Percentiles rank a stretch among this genome's conserved stretches.
phyloP scores from a whole-genome alignment of 1,140 invertebrate genomes.

The Piezodorus guildinii region DNA sequence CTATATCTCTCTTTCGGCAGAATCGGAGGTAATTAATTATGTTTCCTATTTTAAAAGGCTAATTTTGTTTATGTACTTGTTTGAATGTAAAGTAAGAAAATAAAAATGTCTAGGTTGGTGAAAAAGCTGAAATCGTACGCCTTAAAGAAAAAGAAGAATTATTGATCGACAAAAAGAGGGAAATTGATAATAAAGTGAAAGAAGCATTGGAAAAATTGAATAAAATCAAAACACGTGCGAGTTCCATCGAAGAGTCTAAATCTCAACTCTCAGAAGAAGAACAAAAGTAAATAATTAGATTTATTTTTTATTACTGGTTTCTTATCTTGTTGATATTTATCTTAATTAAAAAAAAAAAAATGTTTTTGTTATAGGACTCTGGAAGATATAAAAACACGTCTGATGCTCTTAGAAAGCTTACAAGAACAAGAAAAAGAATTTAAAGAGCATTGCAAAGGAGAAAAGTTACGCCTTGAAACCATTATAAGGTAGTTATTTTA shows the following conservation, averaged over 20 bases:
- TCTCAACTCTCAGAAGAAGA: neutral
- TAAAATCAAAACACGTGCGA: neutral
- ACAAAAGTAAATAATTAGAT: neutral
- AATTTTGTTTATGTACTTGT: neutral
- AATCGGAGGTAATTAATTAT: conserved; percentile 34
- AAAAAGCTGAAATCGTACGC: conserved; percentile 19
- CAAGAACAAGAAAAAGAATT: conserved; percentile 43
- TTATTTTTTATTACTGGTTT: neutral
- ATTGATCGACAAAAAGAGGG: neutral
- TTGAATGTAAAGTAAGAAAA: no score
- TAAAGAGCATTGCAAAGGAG: conserved; percentile 58
- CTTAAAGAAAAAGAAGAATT: conserved; percentile 18
- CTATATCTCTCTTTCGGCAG: conserved; percentile 40
- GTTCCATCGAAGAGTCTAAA: neutral
- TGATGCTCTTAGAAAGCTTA: conserved; percentile 9
- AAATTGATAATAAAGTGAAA: neutral
- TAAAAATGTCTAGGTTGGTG: conserved; percentile 1
- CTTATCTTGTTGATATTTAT: no score
- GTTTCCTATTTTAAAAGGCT: neutral
- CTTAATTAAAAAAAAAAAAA: neutral
- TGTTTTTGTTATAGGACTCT: neutral
- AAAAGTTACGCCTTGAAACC: conserved; percentile 45
- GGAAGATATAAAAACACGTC: neutral
- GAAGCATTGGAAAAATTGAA: neutral
- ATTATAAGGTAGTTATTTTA: conserved; percentile 41